Evolutionary conservation across 2,797 vertebrate species (phyloP).

Genomic region (Thaleichthys pacificus): DNA sequence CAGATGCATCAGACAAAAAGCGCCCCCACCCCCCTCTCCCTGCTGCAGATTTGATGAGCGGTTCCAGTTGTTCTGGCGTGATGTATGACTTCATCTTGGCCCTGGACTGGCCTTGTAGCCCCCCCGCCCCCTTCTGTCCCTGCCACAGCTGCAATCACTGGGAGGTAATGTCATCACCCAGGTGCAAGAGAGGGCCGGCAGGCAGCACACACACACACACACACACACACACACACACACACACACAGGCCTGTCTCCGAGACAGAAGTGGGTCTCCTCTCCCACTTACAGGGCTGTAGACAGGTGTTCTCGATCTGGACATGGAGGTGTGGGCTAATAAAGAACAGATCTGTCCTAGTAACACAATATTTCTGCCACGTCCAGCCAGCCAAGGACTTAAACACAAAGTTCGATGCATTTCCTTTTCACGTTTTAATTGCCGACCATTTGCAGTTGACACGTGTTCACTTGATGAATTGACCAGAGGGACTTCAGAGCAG

Average conservation of each 20-base stretch:
- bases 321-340: background rate
- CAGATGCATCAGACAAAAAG: slow-evolving; percentile 28
- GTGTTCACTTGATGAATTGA: too few species aligned
- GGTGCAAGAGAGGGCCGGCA: background rate
- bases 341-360: too few species aligned
- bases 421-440: too few species aligned
- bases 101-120: slow-evolving; percentile 20
- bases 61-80: slow-evolving; percentile 15
- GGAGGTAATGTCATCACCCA: slow-evolving; percentile 35
- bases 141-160: slow-evolving; percentile 26
- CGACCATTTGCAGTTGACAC: too few species aligned
- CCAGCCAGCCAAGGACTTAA: too few species aligned
- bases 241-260: background rate
- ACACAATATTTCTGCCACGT: too few species aligned
- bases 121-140: too few species aligned
- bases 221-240: slow-evolving; percentile 5
- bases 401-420: too few species aligned
- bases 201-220: background rate
- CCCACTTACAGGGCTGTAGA: background rate
- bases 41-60: slow-evolving; percentile 16
- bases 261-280: background rate
- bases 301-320: background rate
- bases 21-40: background rate
- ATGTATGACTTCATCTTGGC: slow-evolving; percentile 44
- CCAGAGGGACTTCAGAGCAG: background rate